Conservation (phyloP, 2,113 vertebrate species). For the Pycnonotus jocosus region DNA sequence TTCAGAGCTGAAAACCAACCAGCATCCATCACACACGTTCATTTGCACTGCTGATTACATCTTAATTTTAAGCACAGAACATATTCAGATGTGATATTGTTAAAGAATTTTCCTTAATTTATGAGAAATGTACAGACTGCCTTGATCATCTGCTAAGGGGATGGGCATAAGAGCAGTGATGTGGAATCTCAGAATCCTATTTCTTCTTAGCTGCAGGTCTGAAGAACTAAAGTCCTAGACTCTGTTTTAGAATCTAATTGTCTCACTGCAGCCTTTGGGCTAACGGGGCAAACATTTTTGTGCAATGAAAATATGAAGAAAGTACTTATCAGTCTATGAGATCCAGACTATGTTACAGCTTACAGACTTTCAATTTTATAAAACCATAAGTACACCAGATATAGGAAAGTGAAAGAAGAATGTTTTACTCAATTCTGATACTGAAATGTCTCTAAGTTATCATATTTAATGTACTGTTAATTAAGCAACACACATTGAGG, state of each 20-base stretch:
- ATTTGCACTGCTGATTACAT: neutral
- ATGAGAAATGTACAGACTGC: neutral
- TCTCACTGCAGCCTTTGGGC: neutral
- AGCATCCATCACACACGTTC: neutral
- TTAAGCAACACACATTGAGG: neutral
- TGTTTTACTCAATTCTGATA: neutral
- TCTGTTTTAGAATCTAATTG: neutral
- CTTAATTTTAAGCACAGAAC: neutral
- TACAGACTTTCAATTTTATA: neutral
- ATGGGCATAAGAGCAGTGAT: neutral
- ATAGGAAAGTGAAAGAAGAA: neutral
- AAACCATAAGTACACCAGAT: neutral
- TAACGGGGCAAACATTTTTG: neutral
- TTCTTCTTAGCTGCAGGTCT: neutral
- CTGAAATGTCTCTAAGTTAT: neutral
- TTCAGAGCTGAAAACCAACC: neutral
- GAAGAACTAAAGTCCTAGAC: neutral
- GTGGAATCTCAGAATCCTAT: neutral
- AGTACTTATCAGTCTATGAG: neutral
- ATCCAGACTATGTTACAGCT: neutral
- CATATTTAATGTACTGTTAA: neutral
- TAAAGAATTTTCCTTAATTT: neutral
- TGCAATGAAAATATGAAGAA: neutral
- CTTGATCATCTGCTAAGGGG: neutral
- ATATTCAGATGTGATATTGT: neutral